These are phyloP conservation scores for Brachionus rubens DNA, from an alignment of 1,140 invertebrate species.

Conservation along the genomic window DNA sequence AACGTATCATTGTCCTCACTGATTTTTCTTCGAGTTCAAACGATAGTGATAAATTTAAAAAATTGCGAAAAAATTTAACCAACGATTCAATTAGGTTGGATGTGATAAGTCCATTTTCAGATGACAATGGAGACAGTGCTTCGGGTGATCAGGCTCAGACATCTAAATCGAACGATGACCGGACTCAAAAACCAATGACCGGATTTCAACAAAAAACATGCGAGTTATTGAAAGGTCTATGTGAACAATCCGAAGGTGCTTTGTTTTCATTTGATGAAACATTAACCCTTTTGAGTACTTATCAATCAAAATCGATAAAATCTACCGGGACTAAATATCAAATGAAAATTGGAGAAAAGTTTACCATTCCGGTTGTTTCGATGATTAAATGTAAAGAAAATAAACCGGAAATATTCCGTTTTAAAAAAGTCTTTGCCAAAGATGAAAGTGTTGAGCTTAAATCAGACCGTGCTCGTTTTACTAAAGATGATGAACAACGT, in stretches of 20 bases:
- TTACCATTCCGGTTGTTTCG: conserved; percentile 1
- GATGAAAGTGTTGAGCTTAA: conserved; percentile 54
- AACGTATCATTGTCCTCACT: conserved; percentile 32
- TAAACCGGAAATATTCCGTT: conserved; percentile 53
- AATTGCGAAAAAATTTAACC: conserved; percentile 8
- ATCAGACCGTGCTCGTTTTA: conserved; percentile 57
- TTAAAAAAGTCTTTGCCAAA: conserved; percentile 61
- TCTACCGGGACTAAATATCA: conserved; percentile 61
- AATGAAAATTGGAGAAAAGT: conserved; percentile 16
- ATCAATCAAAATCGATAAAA: conserved; percentile 58
- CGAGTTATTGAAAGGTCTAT: neutral
- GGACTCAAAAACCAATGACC: neutral
- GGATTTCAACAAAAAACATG: neutral
- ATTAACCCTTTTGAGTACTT: conserved; percentile 61
- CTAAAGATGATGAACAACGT: conserved; percentile 61
- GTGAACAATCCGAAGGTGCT: conserved; percentile 4
- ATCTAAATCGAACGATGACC: neutral
- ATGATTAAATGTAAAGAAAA: conserved; percentile 55
- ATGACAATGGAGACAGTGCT: neutral
- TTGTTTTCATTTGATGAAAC: conserved; percentile 57
- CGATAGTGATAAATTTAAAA: neutral
- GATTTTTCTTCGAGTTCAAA: conserved; percentile 33
- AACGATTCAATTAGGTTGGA: conserved; percentile 36
- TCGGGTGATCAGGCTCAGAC: neutral
- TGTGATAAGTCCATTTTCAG: conserved; percentile 30